Evolutionary conservation across 2,113 vertebrate species (phyloP).

Genomic region (Microcebus ravelobensis): DNA sequence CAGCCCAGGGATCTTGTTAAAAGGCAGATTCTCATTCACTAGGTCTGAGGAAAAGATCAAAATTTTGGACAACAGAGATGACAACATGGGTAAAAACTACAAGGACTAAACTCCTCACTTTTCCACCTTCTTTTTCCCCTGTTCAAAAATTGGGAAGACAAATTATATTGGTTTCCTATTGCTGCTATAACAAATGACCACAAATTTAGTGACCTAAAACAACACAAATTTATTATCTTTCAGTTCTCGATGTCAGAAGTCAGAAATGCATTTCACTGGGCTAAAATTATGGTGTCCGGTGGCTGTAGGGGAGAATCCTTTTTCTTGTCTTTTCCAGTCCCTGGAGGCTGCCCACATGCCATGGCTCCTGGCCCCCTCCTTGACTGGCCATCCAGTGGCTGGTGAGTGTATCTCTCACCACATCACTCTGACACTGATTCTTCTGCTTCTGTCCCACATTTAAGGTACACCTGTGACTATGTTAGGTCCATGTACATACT

Average conservation of each 20-base stretch:
- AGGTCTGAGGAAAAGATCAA: neutral
- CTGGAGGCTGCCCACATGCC: neutral
- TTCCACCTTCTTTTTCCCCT: neutral
- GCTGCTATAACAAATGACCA: neutral
- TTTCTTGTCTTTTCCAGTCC: neutral
- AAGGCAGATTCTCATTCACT: neutral
- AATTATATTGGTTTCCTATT: neutral
- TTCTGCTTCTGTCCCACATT: neutral
- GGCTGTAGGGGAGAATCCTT: neutral
- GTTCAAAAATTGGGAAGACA: neutral
- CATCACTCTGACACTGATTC: neutral
- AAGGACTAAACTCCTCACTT: neutral
- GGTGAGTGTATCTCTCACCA: neutral
- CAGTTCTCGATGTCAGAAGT: neutral
- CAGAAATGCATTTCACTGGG: neutral
- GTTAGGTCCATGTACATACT: neutral
- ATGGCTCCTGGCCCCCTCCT: neutral
- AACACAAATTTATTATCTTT: neutral
- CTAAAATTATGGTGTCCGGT: neutral
- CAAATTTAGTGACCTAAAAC: neutral
- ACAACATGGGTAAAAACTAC: neutral
- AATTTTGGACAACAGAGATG: neutral
- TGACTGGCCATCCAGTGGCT: neutral
- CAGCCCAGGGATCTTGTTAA: neutral
- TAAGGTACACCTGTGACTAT: neutral